Percentiles rank a stretch among this genome's conserved stretches.
Conservation (phyloP, 2,113 vertebrate species). For the Tricholaema leucomelas region DNA sequence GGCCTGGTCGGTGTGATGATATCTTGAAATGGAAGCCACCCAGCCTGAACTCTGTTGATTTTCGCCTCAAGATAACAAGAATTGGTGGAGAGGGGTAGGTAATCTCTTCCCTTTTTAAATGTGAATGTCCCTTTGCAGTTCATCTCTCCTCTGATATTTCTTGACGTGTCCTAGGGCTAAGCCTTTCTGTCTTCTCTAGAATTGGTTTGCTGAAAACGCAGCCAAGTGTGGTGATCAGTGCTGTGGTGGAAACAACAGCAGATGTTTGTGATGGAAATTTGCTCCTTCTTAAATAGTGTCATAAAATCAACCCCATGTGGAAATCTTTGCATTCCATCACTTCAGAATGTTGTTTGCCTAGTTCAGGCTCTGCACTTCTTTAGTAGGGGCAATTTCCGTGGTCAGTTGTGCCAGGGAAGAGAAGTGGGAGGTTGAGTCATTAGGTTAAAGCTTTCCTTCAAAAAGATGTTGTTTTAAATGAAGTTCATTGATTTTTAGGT, state of each 20-base stretch:
- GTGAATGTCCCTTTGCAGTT: neutral
- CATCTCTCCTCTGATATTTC: slow-evolving; percentile 26
- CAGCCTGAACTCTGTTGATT: slow-evolving; percentile 98
- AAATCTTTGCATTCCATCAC: neutral
- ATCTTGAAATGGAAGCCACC: slow-evolving; percentile 99
- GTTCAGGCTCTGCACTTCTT: neutral
- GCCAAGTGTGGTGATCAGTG: neutral
- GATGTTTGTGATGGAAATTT: neutral
- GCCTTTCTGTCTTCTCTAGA: neutral
- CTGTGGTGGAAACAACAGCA: neutral
- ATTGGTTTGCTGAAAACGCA: neutral
- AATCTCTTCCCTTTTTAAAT: slow-evolving; percentile 46
- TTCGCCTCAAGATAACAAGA: slow-evolving; percentile 97
- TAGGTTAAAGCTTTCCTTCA: neutral
- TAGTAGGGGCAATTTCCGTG: neutral
- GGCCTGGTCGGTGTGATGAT: slow-evolving; percentile 92
- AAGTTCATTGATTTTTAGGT: slow-evolving; percentile 14
- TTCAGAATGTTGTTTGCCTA: neutral
- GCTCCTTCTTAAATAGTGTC: neutral
- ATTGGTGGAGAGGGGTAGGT: slow-evolving; percentile 97
- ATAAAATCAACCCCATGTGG: neutral
- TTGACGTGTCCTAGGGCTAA: slow-evolving; percentile 19
- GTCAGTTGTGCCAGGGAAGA: neutral
- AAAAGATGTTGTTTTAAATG: neutral
- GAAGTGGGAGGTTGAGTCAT: neutral